Evolutionary conservation across 2,797 vertebrate species (phyloP).

Genomic region (Toxotes lorentzi): DNA sequence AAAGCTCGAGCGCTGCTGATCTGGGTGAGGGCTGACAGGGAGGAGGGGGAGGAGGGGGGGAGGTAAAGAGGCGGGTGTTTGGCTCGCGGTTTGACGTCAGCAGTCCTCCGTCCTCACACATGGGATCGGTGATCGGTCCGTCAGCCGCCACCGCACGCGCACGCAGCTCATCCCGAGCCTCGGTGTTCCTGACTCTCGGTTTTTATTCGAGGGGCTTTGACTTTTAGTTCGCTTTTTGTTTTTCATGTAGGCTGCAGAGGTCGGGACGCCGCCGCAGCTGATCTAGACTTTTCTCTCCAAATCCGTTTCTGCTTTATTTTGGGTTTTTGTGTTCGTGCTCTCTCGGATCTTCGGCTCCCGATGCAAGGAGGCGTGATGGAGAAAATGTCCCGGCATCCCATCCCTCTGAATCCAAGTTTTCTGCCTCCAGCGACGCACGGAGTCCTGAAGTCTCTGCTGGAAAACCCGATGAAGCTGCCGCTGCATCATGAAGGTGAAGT

Average conservation of each 20-base stretch:
- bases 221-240: background rate
- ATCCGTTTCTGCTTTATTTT: background rate
- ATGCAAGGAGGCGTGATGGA: slow-evolving; percentile 70
- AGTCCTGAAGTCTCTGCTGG: slow-evolving; percentile 95
- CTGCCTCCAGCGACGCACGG: slow-evolving; percentile 89
- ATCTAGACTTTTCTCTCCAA: background rate
- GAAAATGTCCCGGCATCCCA: slow-evolving; percentile 88
- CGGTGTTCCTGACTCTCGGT: no score
- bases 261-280: background rate
- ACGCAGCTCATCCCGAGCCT: background rate
- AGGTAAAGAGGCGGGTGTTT: slow-evolving; percentile 21
- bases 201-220: background rate
- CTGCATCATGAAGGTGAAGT: slow-evolving; percentile 89
- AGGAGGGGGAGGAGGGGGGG: background rate
- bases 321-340: background rate
- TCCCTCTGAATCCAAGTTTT: slow-evolving; percentile 86
- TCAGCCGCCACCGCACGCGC: slow-evolving; percentile 6
- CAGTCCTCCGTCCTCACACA: slow-evolving; percentile 80
- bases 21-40: background rate
- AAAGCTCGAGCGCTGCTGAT: no score
- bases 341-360: background rate
- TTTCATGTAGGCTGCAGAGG: slow-evolving; percentile 10
- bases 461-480: slow-evolving; percentile 93
- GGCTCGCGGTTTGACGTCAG: slow-evolving; percentile 83
- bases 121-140: slow-evolving; percentile 68